Evolutionary conservation across 2,888 invertebrate species (phyloP).

Genomic region (Epirrhoe alternata): DNA sequence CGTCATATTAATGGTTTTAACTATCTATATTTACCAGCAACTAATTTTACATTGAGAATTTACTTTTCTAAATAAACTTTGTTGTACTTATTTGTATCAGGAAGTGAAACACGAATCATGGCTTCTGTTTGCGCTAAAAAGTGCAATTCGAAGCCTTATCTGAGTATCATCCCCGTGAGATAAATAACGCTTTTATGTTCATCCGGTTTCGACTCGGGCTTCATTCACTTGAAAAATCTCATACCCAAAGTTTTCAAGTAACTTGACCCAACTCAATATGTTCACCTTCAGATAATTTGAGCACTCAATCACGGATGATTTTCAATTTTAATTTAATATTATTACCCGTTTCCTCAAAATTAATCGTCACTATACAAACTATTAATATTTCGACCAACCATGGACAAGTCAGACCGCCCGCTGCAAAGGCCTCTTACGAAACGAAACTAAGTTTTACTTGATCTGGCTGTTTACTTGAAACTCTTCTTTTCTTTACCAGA

Average conservation of each 20-base stretch:
- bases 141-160: conserved; percentile 9
- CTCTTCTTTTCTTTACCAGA: conserved; percentile 48
- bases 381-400: conserved; percentile 68
- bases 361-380: conserved; percentile 63
- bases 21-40: conserved; percentile 4
- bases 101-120: conserved; percentile 13
- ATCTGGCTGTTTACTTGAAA: conserved; percentile 16
- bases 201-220: conserved; percentile 25
- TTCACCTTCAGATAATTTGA: conserved; percentile 46
- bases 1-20: not conserved
- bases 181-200: conserved; percentile 13
- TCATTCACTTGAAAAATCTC: conserved; percentile 18
- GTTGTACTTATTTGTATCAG: not conserved
- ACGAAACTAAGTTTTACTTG: conserved; percentile 32
- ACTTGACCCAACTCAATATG: conserved; percentile 33
- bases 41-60: not conserved
- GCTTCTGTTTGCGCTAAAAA: conserved; percentile 7
- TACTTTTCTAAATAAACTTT: not conserved
- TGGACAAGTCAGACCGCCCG: conserved; percentile 67
- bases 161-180: conserved; percentile 23
- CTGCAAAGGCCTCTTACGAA: conserved; percentile 59
- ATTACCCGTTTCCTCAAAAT: conserved; percentile 60
- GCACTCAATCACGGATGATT: conserved; percentile 51
- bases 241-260: conserved; percentile 26
- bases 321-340: conserved; percentile 56